Evolutionary conservation across 2,113 vertebrate genomes (phyloP).

Genomic region (Ceyx margarethae): DNA sequence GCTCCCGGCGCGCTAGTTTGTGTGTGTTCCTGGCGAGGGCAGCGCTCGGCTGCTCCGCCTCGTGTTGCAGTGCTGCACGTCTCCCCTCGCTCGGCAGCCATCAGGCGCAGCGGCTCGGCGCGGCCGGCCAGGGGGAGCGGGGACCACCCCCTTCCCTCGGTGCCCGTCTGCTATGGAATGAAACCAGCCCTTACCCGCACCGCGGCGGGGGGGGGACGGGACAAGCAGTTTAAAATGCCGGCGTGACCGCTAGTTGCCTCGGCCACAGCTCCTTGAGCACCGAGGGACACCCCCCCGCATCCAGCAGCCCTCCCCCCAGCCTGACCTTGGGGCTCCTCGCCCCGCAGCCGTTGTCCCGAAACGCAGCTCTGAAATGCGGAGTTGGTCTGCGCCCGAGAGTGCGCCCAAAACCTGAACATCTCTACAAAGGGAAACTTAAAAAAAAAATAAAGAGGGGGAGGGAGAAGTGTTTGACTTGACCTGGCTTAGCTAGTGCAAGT

Average conservation of each 20-base stretch:
- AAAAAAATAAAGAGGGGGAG: neutral
- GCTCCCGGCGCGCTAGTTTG: neutral
- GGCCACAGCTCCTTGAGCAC: neutral
- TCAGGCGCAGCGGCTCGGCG: neutral
- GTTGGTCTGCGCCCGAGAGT: too few relatives aligned
- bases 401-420: neutral
- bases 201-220: neutral
- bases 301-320: neutral
- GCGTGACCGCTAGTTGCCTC: neutral
- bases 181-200: too few relatives aligned
- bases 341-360: rapidly evolving
- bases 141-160: too few relatives aligned
- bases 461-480: neutral
- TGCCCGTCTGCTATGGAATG: too few relatives aligned
- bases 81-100: slow-evolving; percentile 52
- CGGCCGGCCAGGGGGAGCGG: neutral
- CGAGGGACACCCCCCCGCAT: rapidly evolving
- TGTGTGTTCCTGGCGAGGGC: slow-evolving; percentile 9
- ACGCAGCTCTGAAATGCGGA: rapidly evolving
- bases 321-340: neutral
- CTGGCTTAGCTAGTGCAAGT: neutral
- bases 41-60: slow-evolving; percentile 32
- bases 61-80: slow-evolving; percentile 35
- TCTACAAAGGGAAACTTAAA: neutral
- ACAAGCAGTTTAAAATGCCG: neutral